Evolutionary conservation across 2,797 vertebrate species (phyloP).

Genomic region (Lepilemur ruficaudatus): DNA sequence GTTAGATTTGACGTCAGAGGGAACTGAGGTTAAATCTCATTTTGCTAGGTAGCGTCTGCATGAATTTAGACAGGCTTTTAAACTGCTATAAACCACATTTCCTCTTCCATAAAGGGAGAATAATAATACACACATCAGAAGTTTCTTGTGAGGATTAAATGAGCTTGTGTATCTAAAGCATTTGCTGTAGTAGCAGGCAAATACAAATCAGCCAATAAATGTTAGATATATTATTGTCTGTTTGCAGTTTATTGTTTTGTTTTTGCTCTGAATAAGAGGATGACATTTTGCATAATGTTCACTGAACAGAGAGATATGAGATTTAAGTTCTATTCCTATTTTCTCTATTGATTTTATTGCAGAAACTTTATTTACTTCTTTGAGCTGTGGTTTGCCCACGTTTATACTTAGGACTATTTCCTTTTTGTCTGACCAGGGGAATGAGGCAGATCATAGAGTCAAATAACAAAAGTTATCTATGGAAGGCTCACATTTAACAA

Average conservation of each 20-base stretch:
- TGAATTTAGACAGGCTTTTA: background rate
- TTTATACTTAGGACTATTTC: background rate
- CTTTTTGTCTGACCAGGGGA: background rate
- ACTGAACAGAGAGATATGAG: background rate
- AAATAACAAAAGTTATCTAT: background rate
- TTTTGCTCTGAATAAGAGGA: slow-evolving; percentile 50
- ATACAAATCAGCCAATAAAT: slow-evolving; percentile 46
- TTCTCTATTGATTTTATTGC: slow-evolving; percentile 36
- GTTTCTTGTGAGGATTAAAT: background rate
- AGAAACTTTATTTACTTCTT: slow-evolving; percentile 49
- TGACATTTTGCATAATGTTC: slow-evolving; percentile 61
- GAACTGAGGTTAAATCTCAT: background rate
- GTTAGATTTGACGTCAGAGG: background rate
- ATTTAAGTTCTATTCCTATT: slow-evolving; percentile 43
- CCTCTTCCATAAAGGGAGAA: background rate
- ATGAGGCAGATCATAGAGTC: background rate
- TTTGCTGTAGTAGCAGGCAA: slow-evolving; percentile 6
- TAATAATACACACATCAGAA: background rate
- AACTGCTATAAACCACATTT: background rate
- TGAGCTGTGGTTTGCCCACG: background rate
- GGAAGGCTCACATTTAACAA: background rate
- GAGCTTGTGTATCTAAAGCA: background rate
- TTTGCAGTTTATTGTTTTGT: slow-evolving; percentile 27
- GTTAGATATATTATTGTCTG: slow-evolving; percentile 26
- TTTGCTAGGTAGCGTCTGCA: background rate